Conservation (phyloP, 2,888 invertebrate species). For the Papilio protenor region DNA sequence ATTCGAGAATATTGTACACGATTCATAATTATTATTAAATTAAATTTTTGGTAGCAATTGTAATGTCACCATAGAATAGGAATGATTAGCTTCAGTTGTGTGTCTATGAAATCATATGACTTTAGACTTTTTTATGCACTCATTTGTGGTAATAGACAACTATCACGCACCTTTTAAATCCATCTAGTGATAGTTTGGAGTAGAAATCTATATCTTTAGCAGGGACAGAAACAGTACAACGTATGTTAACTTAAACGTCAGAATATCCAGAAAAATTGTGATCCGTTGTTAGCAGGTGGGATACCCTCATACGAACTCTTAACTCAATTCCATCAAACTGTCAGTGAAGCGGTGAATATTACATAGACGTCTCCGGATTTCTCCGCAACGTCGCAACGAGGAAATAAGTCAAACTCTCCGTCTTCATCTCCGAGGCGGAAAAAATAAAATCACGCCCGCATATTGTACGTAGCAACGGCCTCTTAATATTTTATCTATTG, state of each 20-base stretch:
- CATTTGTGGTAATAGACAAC: too few relatives aligned
- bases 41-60: too few relatives aligned
- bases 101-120: too few relatives aligned
- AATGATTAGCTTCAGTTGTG: too few relatives aligned
- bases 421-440: slow-evolving; percentile 42
- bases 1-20: slow-evolving; percentile 19
- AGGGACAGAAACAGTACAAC: neutral
- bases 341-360: slow-evolving; percentile 66
- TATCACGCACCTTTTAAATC: too few relatives aligned
- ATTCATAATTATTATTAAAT: neutral
- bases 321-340: slow-evolving; percentile 68
- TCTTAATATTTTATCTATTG: slow-evolving; percentile 39
- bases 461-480: slow-evolving; percentile 36
- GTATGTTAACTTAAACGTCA: neutral
- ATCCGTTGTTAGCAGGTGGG: slow-evolving; percentile 13
- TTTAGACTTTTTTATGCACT: too few relatives aligned
- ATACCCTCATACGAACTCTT: slow-evolving; percentile 43
- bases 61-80: too few relatives aligned
- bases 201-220: neutral
- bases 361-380: slow-evolving; percentile 57
- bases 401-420: slow-evolving; percentile 66
- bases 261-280: slow-evolving; percentile 28
- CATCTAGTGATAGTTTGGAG: too few relatives aligned
- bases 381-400: slow-evolving; percentile 51
- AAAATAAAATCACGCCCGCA: slow-evolving; percentile 40